Evolutionary conservation across 2,113 vertebrate genomes (phyloP).

Genomic region (Psittacus erithacus): DNA sequence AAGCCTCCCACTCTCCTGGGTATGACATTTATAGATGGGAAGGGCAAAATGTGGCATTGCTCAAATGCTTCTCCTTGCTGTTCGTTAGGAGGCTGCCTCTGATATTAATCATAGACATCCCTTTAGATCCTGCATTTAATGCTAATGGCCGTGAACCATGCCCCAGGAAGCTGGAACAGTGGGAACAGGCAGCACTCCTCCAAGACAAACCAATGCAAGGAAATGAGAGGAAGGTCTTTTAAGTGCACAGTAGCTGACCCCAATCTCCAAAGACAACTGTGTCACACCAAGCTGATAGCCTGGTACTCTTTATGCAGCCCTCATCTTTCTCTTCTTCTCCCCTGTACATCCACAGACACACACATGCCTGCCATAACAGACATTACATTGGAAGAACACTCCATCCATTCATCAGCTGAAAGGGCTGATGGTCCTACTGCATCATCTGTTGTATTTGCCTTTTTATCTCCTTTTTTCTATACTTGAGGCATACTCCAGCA

Average conservation of each 20-base stretch:
- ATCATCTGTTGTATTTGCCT: neutral
- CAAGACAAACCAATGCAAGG: neutral
- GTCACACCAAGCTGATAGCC: neutral
- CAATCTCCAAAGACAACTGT: fast-evolving
- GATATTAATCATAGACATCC: neutral
- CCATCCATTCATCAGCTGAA: neutral
- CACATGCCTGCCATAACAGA: neutral
- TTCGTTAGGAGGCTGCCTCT: neutral
- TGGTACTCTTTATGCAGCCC: neutral
- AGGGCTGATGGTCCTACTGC: neutral
- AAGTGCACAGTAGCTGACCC: neutral
- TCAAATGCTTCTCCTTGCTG: neutral
- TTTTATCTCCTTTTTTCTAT: neutral
- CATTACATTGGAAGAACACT: neutral
- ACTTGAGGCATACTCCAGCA: neutral
- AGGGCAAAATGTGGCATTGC: neutral
- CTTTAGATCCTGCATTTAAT: neutral
- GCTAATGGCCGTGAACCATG: fast-evolving
- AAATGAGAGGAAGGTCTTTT: neutral
- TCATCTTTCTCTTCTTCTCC: neutral
- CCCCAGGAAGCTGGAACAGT: neutral
- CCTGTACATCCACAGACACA: neutral
- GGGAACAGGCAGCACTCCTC: neutral
- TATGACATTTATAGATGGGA: fast-evolving
- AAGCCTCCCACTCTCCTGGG: neutral